Evolutionary conservation across 2,888 invertebrate genomes (phyloP), one percentile per base, ranked within the genome.

Genomic region (Cyclophora punctaria): DNA sequence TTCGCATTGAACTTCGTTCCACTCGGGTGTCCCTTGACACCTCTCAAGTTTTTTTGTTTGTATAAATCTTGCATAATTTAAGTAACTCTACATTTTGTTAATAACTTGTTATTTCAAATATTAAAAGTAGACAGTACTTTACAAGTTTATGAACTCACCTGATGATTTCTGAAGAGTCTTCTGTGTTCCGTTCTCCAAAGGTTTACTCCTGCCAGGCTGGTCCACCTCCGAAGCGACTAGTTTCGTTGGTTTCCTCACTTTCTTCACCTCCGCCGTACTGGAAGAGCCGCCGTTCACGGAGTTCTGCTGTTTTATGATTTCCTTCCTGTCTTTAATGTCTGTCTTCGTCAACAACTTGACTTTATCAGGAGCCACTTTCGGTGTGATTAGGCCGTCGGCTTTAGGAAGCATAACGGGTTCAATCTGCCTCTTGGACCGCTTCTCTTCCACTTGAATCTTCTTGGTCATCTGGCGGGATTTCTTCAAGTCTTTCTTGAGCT

Each of bases 401-500:
- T 71, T 78, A 0, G 86, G 83, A 57, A 82, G 76, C 0, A 67
- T 75, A 0, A 85, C 63, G 0, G 81, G 83, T 57, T 91, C 90
- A 44, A 81, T 67, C 2, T 78, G 73, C 53, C 67, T 75, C 54
- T 71, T 78, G 44, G 69, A 66, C 60, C 73, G 77, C 48, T 73
- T 78, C 44, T 83, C 83, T 33, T 82, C 86, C 0, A 66, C 56
- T 41, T 75, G 74, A 52, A 52, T 45, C 52, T 72, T 82, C 64
- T 78, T 87, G 2, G 75, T 69, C 35, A 75, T 53, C 48, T 78
- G 80, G 56, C 75, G 83, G 5, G 79, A 73, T 57, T 77, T 72
- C 59, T 85, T 81, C 45, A 70, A 55, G 55, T 86, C 89, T 50
- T 83, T 83, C 44, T 83, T 89, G 0, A 90, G 85, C 63, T 90